Evolutionary conservation across 1,140 invertebrate genomes (phyloP).

Genomic region (Sinonovacula constricta): DNA sequence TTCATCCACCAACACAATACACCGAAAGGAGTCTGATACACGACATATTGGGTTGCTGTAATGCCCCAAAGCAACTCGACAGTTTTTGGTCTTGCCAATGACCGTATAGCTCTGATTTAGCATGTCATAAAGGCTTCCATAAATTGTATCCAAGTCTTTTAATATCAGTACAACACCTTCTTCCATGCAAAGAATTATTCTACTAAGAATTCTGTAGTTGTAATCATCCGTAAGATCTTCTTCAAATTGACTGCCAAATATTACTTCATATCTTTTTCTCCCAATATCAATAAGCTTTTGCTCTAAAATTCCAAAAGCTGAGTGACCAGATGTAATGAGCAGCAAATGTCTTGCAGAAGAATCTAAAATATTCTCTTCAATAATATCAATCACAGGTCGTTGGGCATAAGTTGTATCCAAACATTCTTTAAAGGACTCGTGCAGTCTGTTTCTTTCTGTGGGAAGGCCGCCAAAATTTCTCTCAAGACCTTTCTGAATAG

Average conservation of each 20-base stretch:
- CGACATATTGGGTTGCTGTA: conserved; percentile 70
- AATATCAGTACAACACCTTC: conserved; percentile 65
- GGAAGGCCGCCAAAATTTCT: conserved; percentile 68
- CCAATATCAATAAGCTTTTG: conserved; percentile 29
- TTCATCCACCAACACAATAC: conserved; percentile 67
- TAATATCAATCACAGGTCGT: conserved; percentile 35
- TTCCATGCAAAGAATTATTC: conserved; percentile 73
- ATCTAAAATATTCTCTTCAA: conserved; percentile 57
- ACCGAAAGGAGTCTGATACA: conserved; percentile 65
- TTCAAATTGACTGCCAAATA: conserved; percentile 68
- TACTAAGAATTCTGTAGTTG: conserved; percentile 65
- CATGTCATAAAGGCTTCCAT: conserved; percentile 72
- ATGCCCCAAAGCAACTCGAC: conserved; percentile 65
- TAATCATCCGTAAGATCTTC: conserved; percentile 67
- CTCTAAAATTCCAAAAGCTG: conserved; percentile 57
- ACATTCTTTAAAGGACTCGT: conserved; percentile 16
- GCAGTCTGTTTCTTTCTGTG: conserved; percentile 27
- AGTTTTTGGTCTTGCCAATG: conserved; percentile 66
- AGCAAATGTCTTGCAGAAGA: conserved; percentile 57
- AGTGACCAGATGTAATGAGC: conserved; percentile 60
- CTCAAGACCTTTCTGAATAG: conserved; percentile 52
- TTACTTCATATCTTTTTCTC: conserved; percentile 50
- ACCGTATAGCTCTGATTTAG: conserved; percentile 70
- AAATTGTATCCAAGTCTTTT: conserved; percentile 68
- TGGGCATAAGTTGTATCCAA: not conserved